phyloP scores from a whole-genome alignment of 2,888 invertebrate genomes.

The Timandra comae region DNA sequence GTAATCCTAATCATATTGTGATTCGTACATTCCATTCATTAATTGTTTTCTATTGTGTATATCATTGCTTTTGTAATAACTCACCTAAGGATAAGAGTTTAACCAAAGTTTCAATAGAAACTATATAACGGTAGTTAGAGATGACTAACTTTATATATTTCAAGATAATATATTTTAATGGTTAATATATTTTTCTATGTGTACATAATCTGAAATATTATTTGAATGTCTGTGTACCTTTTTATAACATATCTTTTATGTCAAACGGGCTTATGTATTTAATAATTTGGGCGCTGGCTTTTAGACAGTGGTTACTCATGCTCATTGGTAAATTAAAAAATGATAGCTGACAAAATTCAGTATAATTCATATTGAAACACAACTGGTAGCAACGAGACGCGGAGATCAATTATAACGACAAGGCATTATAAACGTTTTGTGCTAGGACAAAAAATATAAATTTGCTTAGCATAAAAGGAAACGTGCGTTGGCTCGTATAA shows the following conservation, averaged over 20 bases:
- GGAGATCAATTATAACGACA: too few relatives aligned
- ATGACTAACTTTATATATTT: slow-evolving; percentile 36
- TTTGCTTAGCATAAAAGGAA: too few relatives aligned
- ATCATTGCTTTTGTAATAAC: slow-evolving; percentile 13
- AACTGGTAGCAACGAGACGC: too few relatives aligned
- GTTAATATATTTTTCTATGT: slow-evolving; percentile 64
- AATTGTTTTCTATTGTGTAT: slow-evolving; percentile 5
- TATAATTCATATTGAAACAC: too few relatives aligned
- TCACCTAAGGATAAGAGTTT: slow-evolving; percentile 20
- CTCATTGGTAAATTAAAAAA: too few relatives aligned
- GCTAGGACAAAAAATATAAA: too few relatives aligned
- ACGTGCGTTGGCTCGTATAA: too few relatives aligned
- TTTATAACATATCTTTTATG: slow-evolving; percentile 22
- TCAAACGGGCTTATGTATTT: too few relatives aligned
- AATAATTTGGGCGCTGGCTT: too few relatives aligned
- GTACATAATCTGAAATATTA: slow-evolving; percentile 41
- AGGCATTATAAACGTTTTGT: too few relatives aligned
- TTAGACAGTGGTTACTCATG: too few relatives aligned
- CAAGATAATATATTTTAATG: slow-evolving; percentile 51
- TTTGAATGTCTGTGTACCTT: slow-evolving; percentile 33
- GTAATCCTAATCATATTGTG: slow-evolving; percentile 35
- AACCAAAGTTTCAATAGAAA: slow-evolving; percentile 36
- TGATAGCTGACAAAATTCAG: too few relatives aligned
- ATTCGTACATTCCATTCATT: slow-evolving; percentile 54
- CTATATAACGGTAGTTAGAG: slow-evolving; percentile 28